Conservation (phyloP, 2,888 invertebrate genomes). For the Pomacea canaliculata region DNA sequence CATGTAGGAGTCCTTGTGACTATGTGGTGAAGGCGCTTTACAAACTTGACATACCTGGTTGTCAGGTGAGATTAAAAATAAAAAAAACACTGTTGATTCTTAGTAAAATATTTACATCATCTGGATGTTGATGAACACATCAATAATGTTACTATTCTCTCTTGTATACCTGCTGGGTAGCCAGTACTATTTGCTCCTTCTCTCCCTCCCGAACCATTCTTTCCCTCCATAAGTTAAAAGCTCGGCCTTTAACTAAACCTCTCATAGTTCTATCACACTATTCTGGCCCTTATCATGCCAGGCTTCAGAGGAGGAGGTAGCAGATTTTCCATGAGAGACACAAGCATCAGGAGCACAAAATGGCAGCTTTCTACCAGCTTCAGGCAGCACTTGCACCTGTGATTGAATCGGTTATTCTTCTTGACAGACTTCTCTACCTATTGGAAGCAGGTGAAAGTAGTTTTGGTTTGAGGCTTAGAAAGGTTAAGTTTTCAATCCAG, state of each 20-base stretch:
- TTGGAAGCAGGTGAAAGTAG: slow-evolving; percentile 75
- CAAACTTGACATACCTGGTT: slow-evolving; percentile 75
- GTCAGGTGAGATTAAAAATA: slow-evolving; percentile 62
- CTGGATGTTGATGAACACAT: neutral
- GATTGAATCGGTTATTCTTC: slow-evolving; percentile 83
- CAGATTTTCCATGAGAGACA: slow-evolving; percentile 15
- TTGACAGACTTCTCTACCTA: slow-evolving; percentile 85
- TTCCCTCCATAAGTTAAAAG: no score
- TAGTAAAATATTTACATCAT: neutral
- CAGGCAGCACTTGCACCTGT: slow-evolving; percentile 83
- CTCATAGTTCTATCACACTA: no score
- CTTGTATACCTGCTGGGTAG: no score
- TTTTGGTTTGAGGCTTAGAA: no score
- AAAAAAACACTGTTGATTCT: no score
- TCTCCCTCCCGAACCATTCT: no score
- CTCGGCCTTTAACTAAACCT: no score
- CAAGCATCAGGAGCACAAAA: slow-evolving; percentile 28
- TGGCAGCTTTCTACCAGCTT: slow-evolving; percentile 79
- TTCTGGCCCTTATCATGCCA: neutral
- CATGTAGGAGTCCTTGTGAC: slow-evolving; percentile 76
- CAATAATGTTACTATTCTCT: no score
- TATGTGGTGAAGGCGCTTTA: slow-evolving; percentile 80
- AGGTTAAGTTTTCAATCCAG: no score
- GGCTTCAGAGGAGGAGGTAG: slow-evolving; percentile 17
- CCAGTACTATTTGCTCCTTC: no score